A percentile compares a stretch with the other conserved stretches of the same genome.
These are phyloP conservation scores for Uromys caudimaculatus DNA, from an alignment of 2,797 vertebrate genomes.

Conservation along the genomic window DNA sequence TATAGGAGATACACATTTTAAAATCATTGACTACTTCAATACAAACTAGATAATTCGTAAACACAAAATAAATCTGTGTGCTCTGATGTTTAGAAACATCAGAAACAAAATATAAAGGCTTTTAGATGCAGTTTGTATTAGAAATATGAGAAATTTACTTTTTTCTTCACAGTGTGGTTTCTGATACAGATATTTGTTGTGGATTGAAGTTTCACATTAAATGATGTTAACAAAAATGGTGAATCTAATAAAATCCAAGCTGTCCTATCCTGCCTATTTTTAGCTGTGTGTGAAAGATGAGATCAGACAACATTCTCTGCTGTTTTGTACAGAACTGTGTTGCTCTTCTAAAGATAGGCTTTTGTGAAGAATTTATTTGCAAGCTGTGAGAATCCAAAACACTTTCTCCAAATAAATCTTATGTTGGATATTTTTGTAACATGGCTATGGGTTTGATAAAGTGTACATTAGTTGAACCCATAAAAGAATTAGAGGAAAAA, in stretches of 20 bases:
- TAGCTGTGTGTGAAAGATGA: conserved; percentile 33
- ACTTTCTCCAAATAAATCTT: conserved; percentile 28
- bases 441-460: background rate
- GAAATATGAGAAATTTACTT: background rate
- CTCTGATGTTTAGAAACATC: background rate
- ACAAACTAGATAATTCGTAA: background rate
- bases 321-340: conserved; percentile 10
- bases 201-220: conserved; percentile 39
- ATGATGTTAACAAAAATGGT: conserved; percentile 37
- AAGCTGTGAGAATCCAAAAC: conserved; percentile 58
- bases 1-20: background rate
- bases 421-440: conserved; percentile 25
- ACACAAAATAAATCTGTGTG: background rate
- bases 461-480: background rate
- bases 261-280: background rate
- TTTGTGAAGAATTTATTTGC: conserved; percentile 53
- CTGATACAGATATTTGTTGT: conserved; percentile 8
- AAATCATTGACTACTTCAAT: conserved; percentile 23
- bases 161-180: conserved; percentile 42
- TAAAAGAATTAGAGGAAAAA: conserved; percentile 46
- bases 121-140: background rate
- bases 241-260: conserved; percentile 35
- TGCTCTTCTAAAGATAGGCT: conserved; percentile 41
- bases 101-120: background rate
- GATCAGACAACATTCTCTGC: conserved; percentile 9